phyloP scores from a whole-genome alignment of 2,888 invertebrate genomes.

The Cantharis rufa region DNA sequence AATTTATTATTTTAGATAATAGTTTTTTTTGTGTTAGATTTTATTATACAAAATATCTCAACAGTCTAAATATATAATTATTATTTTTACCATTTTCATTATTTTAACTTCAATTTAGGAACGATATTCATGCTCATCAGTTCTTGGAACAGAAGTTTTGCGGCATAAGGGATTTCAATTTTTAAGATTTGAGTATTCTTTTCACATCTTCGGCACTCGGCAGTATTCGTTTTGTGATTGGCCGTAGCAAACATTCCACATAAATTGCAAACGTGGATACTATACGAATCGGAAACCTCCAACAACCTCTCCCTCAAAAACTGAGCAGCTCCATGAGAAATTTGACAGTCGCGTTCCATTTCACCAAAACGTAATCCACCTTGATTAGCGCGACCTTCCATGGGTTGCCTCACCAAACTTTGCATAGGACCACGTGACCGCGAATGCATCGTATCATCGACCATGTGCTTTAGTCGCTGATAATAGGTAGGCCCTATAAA shows the following conservation, averaged over 20 bases:
- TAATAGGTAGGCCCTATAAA: conserved; percentile 92
- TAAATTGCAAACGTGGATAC: conserved; percentile 97
- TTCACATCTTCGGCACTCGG: too few species aligned
- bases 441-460: conserved; percentile 99
- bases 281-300: conserved; percentile 98
- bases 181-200: too few species aligned
- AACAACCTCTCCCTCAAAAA: conserved; percentile 95
- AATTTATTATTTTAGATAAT: too few species aligned
- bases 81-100: too few species aligned
- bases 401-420: conserved; percentile 97
- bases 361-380: conserved; percentile 99
- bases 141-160: too few species aligned
- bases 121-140: too few species aligned
- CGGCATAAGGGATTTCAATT: too few species aligned
- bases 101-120: too few species aligned
- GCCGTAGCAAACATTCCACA: conserved; percentile 66
- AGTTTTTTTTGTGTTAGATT: too few species aligned
- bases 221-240: too few species aligned
- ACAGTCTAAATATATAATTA: too few species aligned
- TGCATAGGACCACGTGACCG: conserved; percentile 94
- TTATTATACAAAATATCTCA: too few species aligned
- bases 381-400: conserved; percentile 98
- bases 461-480: conserved; percentile 99
- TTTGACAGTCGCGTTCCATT: conserved; percentile 99
- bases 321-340: conserved; percentile 97